Evolutionary conservation across 2,113 vertebrate species (phyloP), one percentile per base, ranked within the genome.

Genomic region (Lophotis ruficrista): DNA sequence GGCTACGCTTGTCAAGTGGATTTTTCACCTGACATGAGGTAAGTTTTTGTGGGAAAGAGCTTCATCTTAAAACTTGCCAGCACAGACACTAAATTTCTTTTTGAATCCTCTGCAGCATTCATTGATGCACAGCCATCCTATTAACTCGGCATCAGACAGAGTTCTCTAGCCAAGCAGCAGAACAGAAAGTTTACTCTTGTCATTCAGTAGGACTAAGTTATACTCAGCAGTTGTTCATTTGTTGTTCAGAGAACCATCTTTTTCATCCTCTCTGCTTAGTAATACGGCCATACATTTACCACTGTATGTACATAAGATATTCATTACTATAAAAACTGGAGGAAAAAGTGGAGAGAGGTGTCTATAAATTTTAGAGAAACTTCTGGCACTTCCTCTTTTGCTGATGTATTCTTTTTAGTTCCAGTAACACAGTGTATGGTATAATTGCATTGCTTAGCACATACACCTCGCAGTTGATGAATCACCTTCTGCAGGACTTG

Each of bases 21-120:
- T 97, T 99, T 99, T 98, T 99, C 99, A 37, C 99, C 99, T 88
- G 99, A 99, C 84, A 99, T 99, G 99, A 99, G 99, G 99, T 99
- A 98, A 96, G 94, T 82, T 89, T 79, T 84, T 50, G 20, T 60
- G 82, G 37, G 24, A 88, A 68, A 33, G 12, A 57, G 43, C 28
- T 94, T 83, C n/a, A 20, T 53, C 28, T 65, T 65, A 45, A 69
- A 56, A 58, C 38, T 71, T 66, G 16, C 12, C 4, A 4, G n/a
- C 47, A 23, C 1, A 6, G 51, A 38, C 22, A 4, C 48, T 78
- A 8, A 9, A 35, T 81, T 84, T 75, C 7, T 30, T 92, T 86
- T 62, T 50, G 21, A 93, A 48, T 21, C 33, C 27, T 83, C 50
- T 61, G 51, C 25, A 53, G 6, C 23, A 31, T 53, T 77, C 5